Base-by-base conservation (phyloP, 2,888 invertebrate species). In the Eilema depressum region DNA sequence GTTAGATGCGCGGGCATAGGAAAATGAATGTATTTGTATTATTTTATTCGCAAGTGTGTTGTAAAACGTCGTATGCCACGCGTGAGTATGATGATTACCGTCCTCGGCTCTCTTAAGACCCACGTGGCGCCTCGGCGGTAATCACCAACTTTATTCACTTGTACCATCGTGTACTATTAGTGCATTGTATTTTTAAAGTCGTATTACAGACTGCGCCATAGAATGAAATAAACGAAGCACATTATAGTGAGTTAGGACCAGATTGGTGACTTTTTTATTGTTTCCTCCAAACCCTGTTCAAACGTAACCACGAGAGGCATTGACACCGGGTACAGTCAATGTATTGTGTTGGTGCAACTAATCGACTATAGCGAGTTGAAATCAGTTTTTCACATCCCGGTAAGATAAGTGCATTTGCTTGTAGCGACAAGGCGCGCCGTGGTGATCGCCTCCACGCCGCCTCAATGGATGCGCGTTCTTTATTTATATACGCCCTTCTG, bases 331-430 rank as follows among this genome's bases (percentile, higher is more conserved):
- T 85, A 81, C 83, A 86, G 86, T 85, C 79, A 81, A 84, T 86
- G 88, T 88, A 88, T 89, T 90, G 89, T 90, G 90, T 90, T 91
- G 92, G 92, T 86, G 90, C 92, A 92, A 90, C 92, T 92, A 91
- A 93, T 91, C 90, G 90, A 91, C 91, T 92, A 89, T 91, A 91
- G 89, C 89, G 91, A 86, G 89, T 89, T 88, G 86, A 87, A 86
- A 90, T 92, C 92, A 91, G 92, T 94, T 94, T 93, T 93, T 94
- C 93, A 93, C 93, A 90, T 92, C 89, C 90, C 92, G 89, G 92
- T 91, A 88, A 94, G 93, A 94, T 95, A 95, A 95, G 95, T 95
- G 95, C 95, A 94, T 95, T 95, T 95, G 92, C 95, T 95, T 95
- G 95, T 95, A 91, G 90, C 90, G 87, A 92, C 95, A 92, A 86